These are phyloP conservation scores for Microplitis deprimator DNA, from an alignment of 2,888 invertebrate genomes.

Conservation along the genomic window DNA sequence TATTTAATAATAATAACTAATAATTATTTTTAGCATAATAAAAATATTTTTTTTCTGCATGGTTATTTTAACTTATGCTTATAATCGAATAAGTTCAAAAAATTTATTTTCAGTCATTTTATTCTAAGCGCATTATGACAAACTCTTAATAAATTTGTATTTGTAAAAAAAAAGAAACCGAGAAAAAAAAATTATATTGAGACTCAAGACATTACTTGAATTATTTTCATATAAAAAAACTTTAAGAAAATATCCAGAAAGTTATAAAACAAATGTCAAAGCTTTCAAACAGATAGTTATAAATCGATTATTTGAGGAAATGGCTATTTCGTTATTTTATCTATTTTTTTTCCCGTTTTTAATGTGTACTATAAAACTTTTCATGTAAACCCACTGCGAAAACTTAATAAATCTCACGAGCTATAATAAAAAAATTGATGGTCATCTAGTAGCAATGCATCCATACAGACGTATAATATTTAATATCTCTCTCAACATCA, in stretches of 20 bases:
- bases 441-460: slow-evolving; percentile 11
- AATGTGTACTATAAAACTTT: slow-evolving; percentile 45
- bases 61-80: too few species aligned
- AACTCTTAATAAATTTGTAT: too few species aligned
- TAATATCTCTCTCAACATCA: not conserved
- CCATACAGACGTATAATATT: slow-evolving; percentile 10
- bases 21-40: too few species aligned
- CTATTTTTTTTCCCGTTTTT: not conserved
- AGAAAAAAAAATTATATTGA: too few species aligned
- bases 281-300: slow-evolving; percentile 10
- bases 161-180: too few species aligned
- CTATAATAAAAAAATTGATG: slow-evolving; percentile 51
- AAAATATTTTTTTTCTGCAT: too few species aligned
- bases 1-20: too few species aligned
- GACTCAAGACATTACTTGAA: not conserved
- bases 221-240: not conserved
- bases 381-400: slow-evolving; percentile 42
- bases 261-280: not conserved
- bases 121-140: too few species aligned
- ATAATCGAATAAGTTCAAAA: too few species aligned
- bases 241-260: not conserved
- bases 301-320: slow-evolving; percentile 29
- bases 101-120: too few species aligned
- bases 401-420: slow-evolving; percentile 50
- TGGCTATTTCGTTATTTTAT: slow-evolving; percentile 26